Conservation (phyloP, 2,888 invertebrate species). For the Teleiodes luculella region DNA sequence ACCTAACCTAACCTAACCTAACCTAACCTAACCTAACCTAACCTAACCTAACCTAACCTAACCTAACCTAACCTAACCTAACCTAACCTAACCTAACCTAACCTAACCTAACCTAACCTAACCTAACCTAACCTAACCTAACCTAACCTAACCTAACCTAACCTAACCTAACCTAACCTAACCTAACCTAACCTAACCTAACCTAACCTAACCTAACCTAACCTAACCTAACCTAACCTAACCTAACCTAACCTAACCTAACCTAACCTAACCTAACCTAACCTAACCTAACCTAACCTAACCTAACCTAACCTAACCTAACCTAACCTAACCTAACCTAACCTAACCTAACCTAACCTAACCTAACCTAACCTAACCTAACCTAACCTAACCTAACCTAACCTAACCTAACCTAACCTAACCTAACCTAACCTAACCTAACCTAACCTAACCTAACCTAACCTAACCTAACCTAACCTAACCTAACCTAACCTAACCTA, state of each 20-base stretch:
- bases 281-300: conserved; percentile 15
- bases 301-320: conserved; percentile 12
- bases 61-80: conserved; percentile 20
- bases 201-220: conserved; percentile 12
- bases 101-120: conserved; percentile 24
- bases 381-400: no score
- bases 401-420: conserved; percentile 14
- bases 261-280: conserved; percentile 12
- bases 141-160: conserved; percentile 19
- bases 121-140: conserved; percentile 17
- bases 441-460: conserved; percentile 10
- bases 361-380: conserved; percentile 6
- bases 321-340: conserved; percentile 7
- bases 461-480: no score
- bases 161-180: conserved; percentile 18
- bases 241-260: conserved; percentile 12
- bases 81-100: conserved; percentile 17
- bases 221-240: conserved; percentile 12
- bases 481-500: conserved; percentile 11
- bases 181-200: conserved; percentile 15
- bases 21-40: conserved; percentile 15
- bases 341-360: conserved; percentile 6
- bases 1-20: conserved; percentile 21
- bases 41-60: conserved; percentile 17
- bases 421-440: conserved; percentile 11